phyloP scores from a whole-genome alignment of 2,888 invertebrate genomes.

The Antheraea yamamai region DNA sequence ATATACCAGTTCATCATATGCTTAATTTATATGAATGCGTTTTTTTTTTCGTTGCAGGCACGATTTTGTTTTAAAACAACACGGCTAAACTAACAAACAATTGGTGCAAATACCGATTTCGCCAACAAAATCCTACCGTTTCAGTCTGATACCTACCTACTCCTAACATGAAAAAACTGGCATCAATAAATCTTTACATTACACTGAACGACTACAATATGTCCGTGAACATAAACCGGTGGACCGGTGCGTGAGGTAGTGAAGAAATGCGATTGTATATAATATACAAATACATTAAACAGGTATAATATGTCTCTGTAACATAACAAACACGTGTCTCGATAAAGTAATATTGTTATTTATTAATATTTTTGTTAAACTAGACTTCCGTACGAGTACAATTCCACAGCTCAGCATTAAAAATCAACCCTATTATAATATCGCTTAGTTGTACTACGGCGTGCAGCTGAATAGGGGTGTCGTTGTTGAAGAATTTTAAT shows the following conservation, averaged over 20 bases:
- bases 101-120: slow-evolving; percentile 4
- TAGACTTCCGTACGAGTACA: too few relatives aligned
- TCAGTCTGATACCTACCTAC: not conserved
- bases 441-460: too few relatives aligned
- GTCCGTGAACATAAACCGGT: not conserved
- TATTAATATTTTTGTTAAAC: too few relatives aligned
- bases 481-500: too few relatives aligned
- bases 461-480: too few relatives aligned
- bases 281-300: not conserved
- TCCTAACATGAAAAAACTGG: not conserved
- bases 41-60: too few relatives aligned
- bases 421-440: too few relatives aligned
- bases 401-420: too few relatives aligned
- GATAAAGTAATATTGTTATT: too few relatives aligned
- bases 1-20: not conserved
- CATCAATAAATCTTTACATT: slow-evolving; percentile 5
- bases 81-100: not conserved
- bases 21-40: not conserved
- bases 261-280: slow-evolving; percentile 4
- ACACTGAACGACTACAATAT: slow-evolving; percentile 16
- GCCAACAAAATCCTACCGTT: not conserved
- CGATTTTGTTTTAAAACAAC: too few relatives aligned
- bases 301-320: not conserved
- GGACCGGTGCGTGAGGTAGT: not conserved
- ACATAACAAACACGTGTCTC: too few relatives aligned